Conservation (phyloP, 1,140 invertebrate genomes). For the Trachymyrmex cornetzi region DNA sequence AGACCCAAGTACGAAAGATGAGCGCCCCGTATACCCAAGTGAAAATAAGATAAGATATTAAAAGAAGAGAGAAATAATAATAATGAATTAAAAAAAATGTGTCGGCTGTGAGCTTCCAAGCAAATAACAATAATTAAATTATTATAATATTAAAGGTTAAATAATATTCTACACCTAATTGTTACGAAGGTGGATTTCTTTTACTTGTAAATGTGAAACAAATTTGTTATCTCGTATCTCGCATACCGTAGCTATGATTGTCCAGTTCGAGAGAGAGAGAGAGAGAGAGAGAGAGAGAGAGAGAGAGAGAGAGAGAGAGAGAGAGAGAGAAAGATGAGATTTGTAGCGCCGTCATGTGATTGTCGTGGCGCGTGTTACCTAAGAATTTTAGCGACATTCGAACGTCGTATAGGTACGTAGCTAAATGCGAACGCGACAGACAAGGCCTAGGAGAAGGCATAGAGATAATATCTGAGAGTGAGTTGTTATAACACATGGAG, state of each 20-base stretch:
- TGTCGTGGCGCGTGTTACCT: constrained; percentile 59
- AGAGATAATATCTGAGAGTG: constrained; percentile 75
- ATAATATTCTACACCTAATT: constrained; percentile 85
- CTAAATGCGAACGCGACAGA: constrained; percentile 70
- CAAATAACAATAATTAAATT: constrained; percentile 87
- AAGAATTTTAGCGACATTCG: constrained; percentile 63
- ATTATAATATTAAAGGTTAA: constrained; percentile 86
- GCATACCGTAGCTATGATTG: constrained; percentile 84
- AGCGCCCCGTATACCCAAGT: constrained; percentile 79
- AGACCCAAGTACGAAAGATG: constrained; percentile 67
- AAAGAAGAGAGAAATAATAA: constrained; percentile 78
- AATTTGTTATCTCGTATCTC: constrained; percentile 85
- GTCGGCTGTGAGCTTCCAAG: constrained; percentile 87
- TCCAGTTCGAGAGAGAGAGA: constrained; percentile 78
- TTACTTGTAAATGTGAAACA: constrained; percentile 79
- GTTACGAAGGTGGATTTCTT: constrained; percentile 84
- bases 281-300: constrained; percentile 55
- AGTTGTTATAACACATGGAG: constrained; percentile 79
- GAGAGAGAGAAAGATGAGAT: constrained; percentile 54
- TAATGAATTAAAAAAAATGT: constrained; percentile 85
- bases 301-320: constrained; percentile 69
- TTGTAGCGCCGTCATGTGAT: constrained; percentile 59
- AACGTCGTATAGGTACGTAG: constrained; percentile 51
- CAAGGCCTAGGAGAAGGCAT: constrained; percentile 77
- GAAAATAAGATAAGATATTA: constrained; percentile 80